These are phyloP conservation scores for Tortrix viridana DNA, from an alignment of 2,888 invertebrate genomes.

Conservation along the genomic window DNA sequence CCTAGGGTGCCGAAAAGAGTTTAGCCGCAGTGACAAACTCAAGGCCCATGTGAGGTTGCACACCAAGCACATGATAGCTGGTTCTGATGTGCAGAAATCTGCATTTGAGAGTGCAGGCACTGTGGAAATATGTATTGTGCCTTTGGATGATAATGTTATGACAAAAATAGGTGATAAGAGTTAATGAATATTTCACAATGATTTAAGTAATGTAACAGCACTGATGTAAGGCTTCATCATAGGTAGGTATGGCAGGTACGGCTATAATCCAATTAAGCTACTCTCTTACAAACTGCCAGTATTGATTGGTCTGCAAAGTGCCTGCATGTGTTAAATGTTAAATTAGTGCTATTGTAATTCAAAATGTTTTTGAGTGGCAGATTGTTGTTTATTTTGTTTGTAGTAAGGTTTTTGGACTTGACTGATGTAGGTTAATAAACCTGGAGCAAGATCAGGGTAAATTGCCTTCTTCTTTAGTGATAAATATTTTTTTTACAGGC, in stretches of 20 bases:
- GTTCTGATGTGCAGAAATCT: slow-evolving; percentile 30
- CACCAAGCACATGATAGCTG: slow-evolving; percentile 59
- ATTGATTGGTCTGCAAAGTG: slow-evolving; percentile 19
- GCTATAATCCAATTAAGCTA: slow-evolving; percentile 44
- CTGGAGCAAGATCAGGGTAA: background rate
- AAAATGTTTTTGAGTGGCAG: slow-evolving; percentile 46
- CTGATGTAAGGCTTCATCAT: slow-evolving; percentile 42
- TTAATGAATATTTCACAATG: slow-evolving; percentile 28
- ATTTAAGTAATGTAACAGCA: slow-evolving; percentile 29
- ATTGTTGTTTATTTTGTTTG: slow-evolving; percentile 42
- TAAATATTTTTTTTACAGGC: slow-evolving; percentile 74
- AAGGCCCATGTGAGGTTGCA: slow-evolving; percentile 87
- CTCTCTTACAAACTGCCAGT: slow-evolving; percentile 33
- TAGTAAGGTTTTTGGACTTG: slow-evolving; percentile 43
- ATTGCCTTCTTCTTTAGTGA: background rate
- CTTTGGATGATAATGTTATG: slow-evolving; percentile 38
- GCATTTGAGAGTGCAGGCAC: slow-evolving; percentile 38
- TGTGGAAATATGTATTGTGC: slow-evolving; percentile 49
- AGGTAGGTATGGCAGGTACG: slow-evolving; percentile 28
- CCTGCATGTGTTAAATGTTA: slow-evolving; percentile 33
- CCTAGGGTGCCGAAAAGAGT: slow-evolving; percentile 86
- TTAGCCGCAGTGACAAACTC: slow-evolving; percentile 85
- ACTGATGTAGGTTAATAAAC: slow-evolving; percentile 47
- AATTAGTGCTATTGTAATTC: slow-evolving; percentile 40
- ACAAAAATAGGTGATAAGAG: slow-evolving; percentile 13